Percentiles rank a stretch among this genome's conserved stretches.
phyloP scores from a whole-genome alignment of 2,113 vertebrate species.

The Mesitornis unicolor region DNA sequence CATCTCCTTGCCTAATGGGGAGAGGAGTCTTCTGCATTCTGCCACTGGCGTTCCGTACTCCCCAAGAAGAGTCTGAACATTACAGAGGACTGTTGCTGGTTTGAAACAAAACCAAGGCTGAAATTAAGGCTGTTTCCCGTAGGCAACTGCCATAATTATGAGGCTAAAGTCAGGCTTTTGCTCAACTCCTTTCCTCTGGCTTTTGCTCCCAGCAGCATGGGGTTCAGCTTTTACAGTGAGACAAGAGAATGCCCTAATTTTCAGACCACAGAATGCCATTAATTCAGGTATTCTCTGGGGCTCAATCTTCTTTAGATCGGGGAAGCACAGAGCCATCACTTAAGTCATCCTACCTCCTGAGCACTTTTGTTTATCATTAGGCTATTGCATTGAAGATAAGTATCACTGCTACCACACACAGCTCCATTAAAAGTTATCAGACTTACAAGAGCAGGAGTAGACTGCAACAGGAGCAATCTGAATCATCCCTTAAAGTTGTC shows the following conservation, averaged over 20 bases:
- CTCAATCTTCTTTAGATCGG: not conserved
- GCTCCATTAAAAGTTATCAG: not conserved
- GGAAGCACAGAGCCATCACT: not conserved
- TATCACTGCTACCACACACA: not conserved
- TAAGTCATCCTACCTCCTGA: not conserved
- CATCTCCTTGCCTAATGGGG: not conserved
- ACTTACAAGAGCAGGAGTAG: not conserved
- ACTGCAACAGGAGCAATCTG: not conserved
- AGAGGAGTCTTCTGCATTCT: not conserved
- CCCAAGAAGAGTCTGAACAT: not conserved
- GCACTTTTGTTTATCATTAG: not conserved
- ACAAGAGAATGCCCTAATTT: not conserved
- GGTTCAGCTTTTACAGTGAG: not conserved
- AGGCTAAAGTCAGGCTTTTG: not conserved
- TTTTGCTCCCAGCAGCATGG: not conserved
- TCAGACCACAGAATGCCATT: not conserved
- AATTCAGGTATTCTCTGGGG: not conserved
- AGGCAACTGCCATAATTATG: not conserved
- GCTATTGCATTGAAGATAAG: not conserved
- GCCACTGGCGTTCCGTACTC: not conserved
- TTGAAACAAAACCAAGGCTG: not conserved
- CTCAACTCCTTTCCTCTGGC: not conserved
- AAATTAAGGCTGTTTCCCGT: not conserved
- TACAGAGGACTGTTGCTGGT: not conserved
- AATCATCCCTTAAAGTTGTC: not conserved